Percentiles rank a stretch among this genome's conserved stretches.
phyloP scores from a whole-genome alignment of 2,113 vertebrate genomes.

The Ammodytes dubius region DNA sequence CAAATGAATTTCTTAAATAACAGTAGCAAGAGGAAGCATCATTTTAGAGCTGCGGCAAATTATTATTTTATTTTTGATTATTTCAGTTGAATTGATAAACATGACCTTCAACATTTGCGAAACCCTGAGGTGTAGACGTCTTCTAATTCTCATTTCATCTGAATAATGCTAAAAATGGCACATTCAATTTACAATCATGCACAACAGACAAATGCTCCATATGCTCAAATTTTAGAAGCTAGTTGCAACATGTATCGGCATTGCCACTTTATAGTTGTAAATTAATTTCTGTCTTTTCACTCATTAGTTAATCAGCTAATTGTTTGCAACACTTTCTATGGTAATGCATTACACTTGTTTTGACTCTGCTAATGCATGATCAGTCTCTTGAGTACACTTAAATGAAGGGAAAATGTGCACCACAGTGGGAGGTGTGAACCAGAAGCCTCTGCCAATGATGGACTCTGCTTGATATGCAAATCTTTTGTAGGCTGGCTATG shows the following conservation, averaged over 20 bases:
- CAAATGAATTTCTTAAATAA: background rate
- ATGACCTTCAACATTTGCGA: background rate
- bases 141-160: background rate
- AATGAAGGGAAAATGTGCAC: background rate
- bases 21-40: background rate
- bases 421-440: conserved; percentile 29
- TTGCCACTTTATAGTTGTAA: background rate
- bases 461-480: conserved; percentile 56
- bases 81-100: background rate
- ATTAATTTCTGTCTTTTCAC: background rate
- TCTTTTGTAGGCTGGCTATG: conserved; percentile 22
- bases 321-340: conserved; percentile 15
- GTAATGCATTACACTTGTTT: background rate
- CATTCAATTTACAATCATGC: background rate
- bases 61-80: background rate
- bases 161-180: background rate
- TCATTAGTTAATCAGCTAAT: background rate
- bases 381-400: conserved; percentile 1
- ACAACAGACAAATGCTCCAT: background rate
- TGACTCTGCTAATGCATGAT: conserved; percentile 31
- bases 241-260: background rate
- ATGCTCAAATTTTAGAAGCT: background rate
- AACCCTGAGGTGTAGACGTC: too few species aligned
- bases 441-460: background rate
- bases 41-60: background rate